A percentile compares a stretch with the other conserved stretches of the same genome.
These are phyloP conservation scores for Kryptolebias marmoratus DNA, from an alignment of 2,113 vertebrate species.

Conservation along the genomic window DNA sequence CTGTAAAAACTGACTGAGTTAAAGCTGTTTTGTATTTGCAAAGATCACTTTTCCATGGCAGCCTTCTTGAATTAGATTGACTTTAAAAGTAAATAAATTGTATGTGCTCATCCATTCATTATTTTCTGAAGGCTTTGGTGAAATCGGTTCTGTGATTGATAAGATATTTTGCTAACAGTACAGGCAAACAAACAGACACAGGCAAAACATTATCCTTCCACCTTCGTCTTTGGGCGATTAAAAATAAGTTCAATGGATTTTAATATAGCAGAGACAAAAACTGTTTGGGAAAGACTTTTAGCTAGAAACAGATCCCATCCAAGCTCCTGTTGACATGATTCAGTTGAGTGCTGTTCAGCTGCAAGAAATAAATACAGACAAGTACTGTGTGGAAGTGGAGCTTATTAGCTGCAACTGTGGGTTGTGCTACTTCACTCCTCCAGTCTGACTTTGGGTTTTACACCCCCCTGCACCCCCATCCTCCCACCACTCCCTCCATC, in stretches of 20 bases:
- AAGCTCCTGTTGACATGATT: constrained; percentile 54
- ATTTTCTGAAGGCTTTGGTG: too few relatives aligned
- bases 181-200: too few relatives aligned
- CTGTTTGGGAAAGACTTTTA: constrained; percentile 14
- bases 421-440: constrained; percentile 46
- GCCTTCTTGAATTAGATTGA: too few relatives aligned
- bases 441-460: constrained; percentile 23
- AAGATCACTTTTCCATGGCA: too few relatives aligned
- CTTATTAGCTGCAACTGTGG: constrained; percentile 52
- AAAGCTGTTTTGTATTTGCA: too few relatives aligned
- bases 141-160: too few relatives aligned
- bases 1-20: too few relatives aligned
- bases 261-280: neutral
- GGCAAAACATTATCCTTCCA: neutral
- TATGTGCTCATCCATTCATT: too few relatives aligned
- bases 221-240: neutral
- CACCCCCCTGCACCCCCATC: neutral
- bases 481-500: neutral
- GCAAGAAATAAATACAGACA: constrained; percentile 52
- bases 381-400: constrained; percentile 28
- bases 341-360: constrained; percentile 45
- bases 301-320: constrained; percentile 47
- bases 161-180: too few relatives aligned
- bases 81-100: too few relatives aligned
- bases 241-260: constrained; percentile 2